A percentile compares a stretch with the other conserved stretches of the same genome.
phyloP scores from a whole-genome alignment of 2,888 invertebrate species.

The Meganola albula region DNA sequence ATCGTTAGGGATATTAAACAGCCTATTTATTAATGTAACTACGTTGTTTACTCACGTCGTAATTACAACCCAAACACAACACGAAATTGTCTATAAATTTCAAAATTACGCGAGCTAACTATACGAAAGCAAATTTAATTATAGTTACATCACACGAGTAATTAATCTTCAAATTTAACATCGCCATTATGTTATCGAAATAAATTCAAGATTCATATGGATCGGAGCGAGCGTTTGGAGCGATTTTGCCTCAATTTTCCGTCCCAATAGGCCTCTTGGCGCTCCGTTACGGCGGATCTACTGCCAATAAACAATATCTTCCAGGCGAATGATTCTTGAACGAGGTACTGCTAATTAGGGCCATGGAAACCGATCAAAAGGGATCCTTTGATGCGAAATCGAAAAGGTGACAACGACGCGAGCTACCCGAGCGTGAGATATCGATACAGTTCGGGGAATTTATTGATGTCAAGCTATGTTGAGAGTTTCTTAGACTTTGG shows the following conservation, averaged over 20 bases:
- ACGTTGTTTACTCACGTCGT: too few relatives aligned
- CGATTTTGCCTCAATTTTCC: constrained; percentile 72
- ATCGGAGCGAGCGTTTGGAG: constrained; percentile 38
- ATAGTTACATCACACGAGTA: constrained; percentile 16
- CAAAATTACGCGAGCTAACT: constrained; percentile 9
- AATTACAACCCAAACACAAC: constrained; percentile 3
- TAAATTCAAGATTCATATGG: constrained; percentile 39
- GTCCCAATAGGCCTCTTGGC: constrained; percentile 49
- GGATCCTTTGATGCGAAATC: constrained; percentile 67
- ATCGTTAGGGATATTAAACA: too few relatives aligned
- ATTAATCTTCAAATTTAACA: constrained; percentile 15
- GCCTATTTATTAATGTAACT: too few relatives aligned
- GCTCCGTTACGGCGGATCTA: constrained; percentile 49
- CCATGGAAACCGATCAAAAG: constrained; percentile 63
- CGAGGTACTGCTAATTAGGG: constrained; percentile 72
- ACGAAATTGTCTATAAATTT: constrained; percentile 3
- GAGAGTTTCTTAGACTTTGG: too few relatives aligned
- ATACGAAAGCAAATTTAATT: constrained; percentile 17
- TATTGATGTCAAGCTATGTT: constrained; percentile 12
- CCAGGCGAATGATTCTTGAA: constrained; percentile 52
- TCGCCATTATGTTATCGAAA: constrained; percentile 24
- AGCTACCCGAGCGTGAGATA: constrained; percentile 39
- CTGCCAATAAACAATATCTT: constrained; percentile 76
- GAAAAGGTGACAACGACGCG: constrained; percentile 60
- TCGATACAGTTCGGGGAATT: constrained; percentile 28